Base-by-base conservation (phyloP, 1,140 invertebrate species). In the Chironomus tepperi region DNA sequence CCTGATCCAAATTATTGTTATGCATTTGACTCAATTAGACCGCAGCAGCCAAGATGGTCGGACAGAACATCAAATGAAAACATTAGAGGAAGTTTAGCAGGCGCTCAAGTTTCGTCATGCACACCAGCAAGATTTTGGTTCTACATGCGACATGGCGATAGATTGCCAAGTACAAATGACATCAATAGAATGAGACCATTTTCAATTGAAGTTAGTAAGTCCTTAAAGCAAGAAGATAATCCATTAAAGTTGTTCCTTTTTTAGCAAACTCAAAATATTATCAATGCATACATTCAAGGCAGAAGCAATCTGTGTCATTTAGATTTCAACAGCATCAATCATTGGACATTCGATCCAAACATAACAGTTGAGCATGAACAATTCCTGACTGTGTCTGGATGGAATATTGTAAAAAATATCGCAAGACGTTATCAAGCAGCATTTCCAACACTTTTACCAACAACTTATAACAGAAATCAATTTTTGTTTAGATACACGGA, bases 381-480 rank as follows among this genome's bases (percentile, higher is more conserved):
- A 92, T 84, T 2, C 92, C 91, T 72, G 86, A 84, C 74, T 91
- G 84, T 76, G 75, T 73, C 72, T 34, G 72, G 72, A 34, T 73
- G 72, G 72, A 73, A 73, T 73, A 18, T 19, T 19, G 8, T 9
- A 1, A 73, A 10, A 73, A 18, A 18, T 15, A 42, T 73, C 34
- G 72, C 24, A 15, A n/a, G 19, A 5, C 18, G 72, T 6, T 73
- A 19, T 42, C 72, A 43, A 73, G n/a, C 7, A 42, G 72, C 72
- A 12, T 73, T 73, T 43, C 72, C 72, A 43, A 73, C 18, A 3
- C 8, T 73, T 15, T 10, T 73, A 47, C 10, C 19, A 12, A 43
- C 1, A 73, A 43, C 42, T 34, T 73, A 73, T 18, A 24, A 73
- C 21, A 1, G 19, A 21, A 73, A 34, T 43, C 8, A 10, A 3